Evolutionary conservation across 2,888 invertebrate species (phyloP), one percentile per base, ranked within the genome.

Genomic region (Teleiodes luculella): DNA sequence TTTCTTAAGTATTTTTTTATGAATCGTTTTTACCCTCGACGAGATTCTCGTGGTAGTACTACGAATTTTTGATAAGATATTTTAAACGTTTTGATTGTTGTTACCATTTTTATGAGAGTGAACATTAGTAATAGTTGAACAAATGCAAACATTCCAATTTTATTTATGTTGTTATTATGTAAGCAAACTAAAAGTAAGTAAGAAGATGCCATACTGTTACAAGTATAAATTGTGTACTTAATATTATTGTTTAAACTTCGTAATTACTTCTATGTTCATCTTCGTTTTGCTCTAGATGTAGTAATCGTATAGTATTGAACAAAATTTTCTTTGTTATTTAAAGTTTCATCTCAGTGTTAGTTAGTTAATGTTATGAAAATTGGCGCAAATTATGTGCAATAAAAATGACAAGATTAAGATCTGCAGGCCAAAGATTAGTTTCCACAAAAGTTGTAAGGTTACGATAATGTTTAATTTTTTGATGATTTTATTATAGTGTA

Each of bases 401-500:
- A 75, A 64, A 68, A 65, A 72, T 77, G 76, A 80, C 77, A 79
- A 72, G 64, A 65, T 53, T 74, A 82, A 82, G 86, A 87, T 87
- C 87, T 88, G 87, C 73, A 80, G 83, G 83, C 88, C 88, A 88
- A 88, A 88, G 88, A 88, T 84, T 86, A 88, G 81, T 74, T 72
- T 74, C 57, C 70, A 72, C 69, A 69, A 71, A 68, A 67, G 65
- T 60, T 69, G 65, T 70, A 67, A 59, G 59, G 60, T 63, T 66
- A 52, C 57, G 61, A 68, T 67, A 65, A 62, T 60, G 47, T 50
- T 63, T 62, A 67, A 67, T 69, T 75, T 75, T 79, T 75, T 74
- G 79, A 83, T 76, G 80, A 74, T 75, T 72, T 77, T 68, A 65
- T 65, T 53, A 57, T 58, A 64, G 63, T 62, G 66, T 78, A 76